Conservation (phyloP, 2,888 invertebrate genomes). For the Byasa hedistus region DNA sequence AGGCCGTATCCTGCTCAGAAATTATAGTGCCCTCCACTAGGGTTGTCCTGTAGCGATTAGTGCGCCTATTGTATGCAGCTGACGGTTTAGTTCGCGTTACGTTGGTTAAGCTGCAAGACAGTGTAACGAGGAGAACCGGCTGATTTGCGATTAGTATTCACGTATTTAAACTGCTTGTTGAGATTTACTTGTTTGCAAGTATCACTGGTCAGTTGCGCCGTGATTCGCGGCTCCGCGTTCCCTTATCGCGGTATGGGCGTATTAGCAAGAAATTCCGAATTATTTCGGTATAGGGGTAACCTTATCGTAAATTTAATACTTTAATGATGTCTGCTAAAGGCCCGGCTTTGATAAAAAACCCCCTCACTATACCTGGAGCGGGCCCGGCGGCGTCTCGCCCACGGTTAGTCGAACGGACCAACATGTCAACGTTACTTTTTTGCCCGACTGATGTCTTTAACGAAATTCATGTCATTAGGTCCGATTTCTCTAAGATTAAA, state of each 20-base stretch:
- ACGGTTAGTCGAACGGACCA: conserved; percentile 58
- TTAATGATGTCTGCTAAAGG: conserved; percentile 67
- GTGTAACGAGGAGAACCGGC: too few relatives aligned
- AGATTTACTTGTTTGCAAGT: too few relatives aligned
- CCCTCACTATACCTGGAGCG: conserved; percentile 54
- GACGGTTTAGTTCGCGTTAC: not conserved
- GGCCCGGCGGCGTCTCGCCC: conserved; percentile 54
- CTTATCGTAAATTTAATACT: conserved; percentile 75
- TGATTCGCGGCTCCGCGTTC: conserved; percentile 16
- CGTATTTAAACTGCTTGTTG: not conserved
- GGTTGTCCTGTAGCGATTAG: not conserved
- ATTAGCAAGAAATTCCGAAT: conserved; percentile 44
- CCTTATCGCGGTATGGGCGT: conserved; percentile 31
- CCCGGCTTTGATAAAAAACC: conserved; percentile 61
- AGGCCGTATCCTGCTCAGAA: conserved; percentile 19
- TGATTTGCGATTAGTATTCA: not conserved
- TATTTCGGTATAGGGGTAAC: conserved; percentile 51
- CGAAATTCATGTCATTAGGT: conserved; percentile 78
- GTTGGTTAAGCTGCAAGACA: too few relatives aligned
- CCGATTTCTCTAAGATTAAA: conserved; percentile 77
- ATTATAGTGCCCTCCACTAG: conserved; percentile 13
- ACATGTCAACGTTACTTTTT: conserved; percentile 74
- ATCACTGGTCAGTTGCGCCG: too few relatives aligned
- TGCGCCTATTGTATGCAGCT: not conserved
- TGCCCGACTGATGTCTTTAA: conserved; percentile 74